Evolutionary conservation across 2,888 invertebrate species (phyloP), one percentile per base, ranked within the genome.

Genomic region (Eurytoma californica): DNA sequence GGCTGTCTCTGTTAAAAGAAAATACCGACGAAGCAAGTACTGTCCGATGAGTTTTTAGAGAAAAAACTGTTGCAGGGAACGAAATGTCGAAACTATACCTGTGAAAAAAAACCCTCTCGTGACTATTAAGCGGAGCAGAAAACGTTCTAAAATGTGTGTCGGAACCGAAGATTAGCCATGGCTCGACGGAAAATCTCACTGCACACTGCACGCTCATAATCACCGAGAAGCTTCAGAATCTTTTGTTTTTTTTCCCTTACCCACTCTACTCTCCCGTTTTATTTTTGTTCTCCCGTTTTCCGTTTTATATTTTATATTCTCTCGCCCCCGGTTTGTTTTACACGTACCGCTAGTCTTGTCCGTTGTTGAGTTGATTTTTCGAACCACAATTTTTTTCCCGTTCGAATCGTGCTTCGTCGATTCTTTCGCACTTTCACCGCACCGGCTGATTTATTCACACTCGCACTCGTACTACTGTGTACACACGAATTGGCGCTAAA

Each of bases 31-130:
- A 74, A n/a, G 20, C 24, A 58, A 12, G 69, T 69, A 60, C 9
- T 53, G 30, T 20, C 65, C 69, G 24, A 69, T 63, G n/a, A 58
- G n/a, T 58, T 58, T 73, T 72, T 49, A 47, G 53, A 67, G 4
- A 68, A 79, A 49, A 77, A 65, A 79, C 60, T 73, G 69, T 80
- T 79, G 47, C 83, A 85, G 84, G 86, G 80, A 80, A 83, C 82
- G 82, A 81, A 82, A 83, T 85, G 84, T 84, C 85, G 83, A 85
- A 85, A 83, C 83, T 86, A 86, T 85, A 83, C 84, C 85, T 84
- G 83, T 86, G 86, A 80, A 73, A 63, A 60, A 57, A 67, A 39
- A 47, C 72, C 60, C 61, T 72, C 61, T 72, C 57, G 68, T 80
- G 79, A 61, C 72, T 79, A 60, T 66, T 80, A 80, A 65, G 65